Evolutionary conservation across 2,113 vertebrate genomes (phyloP).

Genomic region (Maccullochella peelii): DNA sequence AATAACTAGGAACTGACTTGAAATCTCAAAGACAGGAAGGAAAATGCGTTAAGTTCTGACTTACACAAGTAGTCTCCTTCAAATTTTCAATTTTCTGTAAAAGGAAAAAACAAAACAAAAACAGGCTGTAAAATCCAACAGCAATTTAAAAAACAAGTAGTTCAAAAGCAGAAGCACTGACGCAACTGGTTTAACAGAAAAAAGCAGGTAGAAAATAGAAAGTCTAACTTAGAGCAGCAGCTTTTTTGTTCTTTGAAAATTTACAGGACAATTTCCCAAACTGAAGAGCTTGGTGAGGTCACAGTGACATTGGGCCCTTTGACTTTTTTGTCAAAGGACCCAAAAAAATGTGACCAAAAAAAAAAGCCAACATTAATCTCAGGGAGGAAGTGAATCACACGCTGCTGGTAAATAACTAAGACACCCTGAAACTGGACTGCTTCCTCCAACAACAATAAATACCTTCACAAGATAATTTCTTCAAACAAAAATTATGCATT

Average conservation of each 20-base stretch:
- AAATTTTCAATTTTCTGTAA: slow-evolving; percentile 95
- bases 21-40: slow-evolving; percentile 24
- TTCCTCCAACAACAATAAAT: neutral
- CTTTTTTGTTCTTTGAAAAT: slow-evolving; percentile 4
- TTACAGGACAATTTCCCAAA: neutral
- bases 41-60: slow-evolving; percentile 70
- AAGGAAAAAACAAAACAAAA: slow-evolving; percentile 56
- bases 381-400: slow-evolving; percentile 48
- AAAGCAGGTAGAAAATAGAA: neutral
- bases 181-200: slow-evolving; percentile 2
- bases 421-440: slow-evolving; percentile 4
- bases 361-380: neutral
- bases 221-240: neutral
- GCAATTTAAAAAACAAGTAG: slow-evolving; percentile 1
- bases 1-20: neutral
- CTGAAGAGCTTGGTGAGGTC: neutral
- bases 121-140: slow-evolving; percentile 4
- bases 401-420: neutral
- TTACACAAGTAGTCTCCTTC: slow-evolving; percentile 99
- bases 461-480: neutral
- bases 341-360: no score
- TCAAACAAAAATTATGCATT: neutral
- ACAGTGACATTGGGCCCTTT: neutral
- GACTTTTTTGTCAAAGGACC: slow-evolving; percentile 5
- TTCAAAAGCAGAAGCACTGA: slow-evolving; percentile 13